Evolutionary conservation across 2,888 invertebrate species (phyloP), one percentile per base, ranked within the genome.

Genomic region (Cataglyphis rosenhaueri): DNA sequence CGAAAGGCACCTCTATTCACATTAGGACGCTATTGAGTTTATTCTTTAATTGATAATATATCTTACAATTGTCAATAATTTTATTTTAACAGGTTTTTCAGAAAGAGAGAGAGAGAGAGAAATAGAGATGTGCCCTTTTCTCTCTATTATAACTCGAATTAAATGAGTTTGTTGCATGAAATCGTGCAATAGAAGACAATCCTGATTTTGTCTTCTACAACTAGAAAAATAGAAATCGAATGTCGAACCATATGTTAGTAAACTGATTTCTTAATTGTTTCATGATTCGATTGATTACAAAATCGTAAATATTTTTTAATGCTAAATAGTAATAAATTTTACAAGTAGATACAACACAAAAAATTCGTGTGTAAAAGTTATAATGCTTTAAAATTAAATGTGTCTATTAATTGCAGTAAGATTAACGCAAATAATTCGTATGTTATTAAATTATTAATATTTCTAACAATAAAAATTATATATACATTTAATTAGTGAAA

Each of bases 111-210:
- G 32, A 32, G 32, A 32, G 32, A 32, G 32, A 0, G 32, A 32
- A 6, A 32, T 4, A 32, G 32, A 32, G 65, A 76, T 25, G 25
- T 48, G 18, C 25, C 65, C 29, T 76, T 65, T 76, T 55, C 75
- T 65, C 65, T 65, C 25, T 65, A 38, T 55, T 76, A 76, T 38
- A 21, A 29, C 75, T 76, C 18, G 65, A 65, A 65, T 76, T 52
- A 76, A 65, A 76, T 65, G 65, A 52, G 75, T 15, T 55, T 61
- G 65, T 65, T 65, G 55, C 55, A 65, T 55, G 65, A 65, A 52
- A 38, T 18, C 55, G 52, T 29, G 52, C 55, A 76, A 76, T 76
- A 25, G 65, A 38, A 76, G 44, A 52, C 52, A 76, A 76, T 65
- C 38, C n/a, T 76, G 65, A 65, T 76, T 29, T 76, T 76, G 38